phyloP scores from a whole-genome alignment of 2,888 invertebrate species.

The Pristionchus arcanus region DNA sequence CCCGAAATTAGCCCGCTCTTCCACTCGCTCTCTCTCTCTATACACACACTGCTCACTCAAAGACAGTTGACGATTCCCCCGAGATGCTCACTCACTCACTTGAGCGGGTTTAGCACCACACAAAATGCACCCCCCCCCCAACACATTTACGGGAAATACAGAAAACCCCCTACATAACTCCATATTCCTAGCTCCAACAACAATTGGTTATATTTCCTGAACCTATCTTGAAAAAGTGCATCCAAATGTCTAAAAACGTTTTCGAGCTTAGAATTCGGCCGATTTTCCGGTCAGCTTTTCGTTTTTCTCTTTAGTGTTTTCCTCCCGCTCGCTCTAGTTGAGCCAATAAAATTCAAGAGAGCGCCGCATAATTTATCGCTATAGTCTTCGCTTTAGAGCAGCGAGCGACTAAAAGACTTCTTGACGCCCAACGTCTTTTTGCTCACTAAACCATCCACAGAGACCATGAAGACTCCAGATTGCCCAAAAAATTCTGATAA shows the following conservation, averaged over 20 bases:
- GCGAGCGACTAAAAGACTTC: background rate
- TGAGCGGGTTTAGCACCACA: background rate
- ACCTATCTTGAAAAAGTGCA: background rate
- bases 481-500: constrained; percentile 55
- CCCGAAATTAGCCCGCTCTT: constrained; percentile 42
- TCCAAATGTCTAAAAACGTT: background rate
- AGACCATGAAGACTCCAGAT: no score
- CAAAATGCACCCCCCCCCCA: background rate
- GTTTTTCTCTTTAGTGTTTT: constrained; percentile 37
- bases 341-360: constrained; percentile 40
- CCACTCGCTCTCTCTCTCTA: constrained; percentile 48
- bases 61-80: constrained; percentile 36
- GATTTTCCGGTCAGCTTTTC: constrained; percentile 30
- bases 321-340: constrained; percentile 38
- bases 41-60: constrained; percentile 31
- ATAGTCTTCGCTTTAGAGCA: constrained; percentile 31
- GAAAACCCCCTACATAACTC: background rate
- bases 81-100: background rate
- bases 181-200: background rate
- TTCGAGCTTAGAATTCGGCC: background rate
- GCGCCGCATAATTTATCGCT: constrained; percentile 42
- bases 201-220: no score
- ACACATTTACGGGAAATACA: background rate
- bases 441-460: no score
- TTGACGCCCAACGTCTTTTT: background rate